Evolutionary conservation across 2,113 vertebrate genomes (phyloP).

Genomic region (Sturnira hondurensis): DNA sequence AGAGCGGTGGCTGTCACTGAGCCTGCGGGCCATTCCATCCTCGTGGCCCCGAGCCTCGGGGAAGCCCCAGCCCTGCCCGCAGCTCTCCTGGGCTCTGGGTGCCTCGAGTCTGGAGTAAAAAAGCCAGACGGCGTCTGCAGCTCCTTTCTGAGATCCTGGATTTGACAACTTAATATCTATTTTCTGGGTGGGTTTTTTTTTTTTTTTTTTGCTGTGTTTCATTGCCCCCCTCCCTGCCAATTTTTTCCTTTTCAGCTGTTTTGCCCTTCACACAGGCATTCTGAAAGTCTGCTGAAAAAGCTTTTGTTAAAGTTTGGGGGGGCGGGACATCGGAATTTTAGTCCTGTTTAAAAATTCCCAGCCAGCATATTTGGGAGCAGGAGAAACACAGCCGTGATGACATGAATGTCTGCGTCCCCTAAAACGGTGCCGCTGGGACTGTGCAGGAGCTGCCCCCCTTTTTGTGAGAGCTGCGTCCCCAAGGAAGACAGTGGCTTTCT

Average conservation of each 20-base stretch:
- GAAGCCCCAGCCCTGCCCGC: not conserved
- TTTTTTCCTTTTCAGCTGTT: constrained; percentile 1
- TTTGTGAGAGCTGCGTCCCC: constrained; percentile 46
- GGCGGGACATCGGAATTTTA: not conserved
- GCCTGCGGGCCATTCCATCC: not conserved
- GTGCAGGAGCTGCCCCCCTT: not conserved
- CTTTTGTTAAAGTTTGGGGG: not conserved
- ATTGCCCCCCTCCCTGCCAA: accelerated
- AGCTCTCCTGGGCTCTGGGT: not conserved
- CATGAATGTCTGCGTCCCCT: not conserved
- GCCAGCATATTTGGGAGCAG: not conserved
- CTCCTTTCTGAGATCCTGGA: not conserved
- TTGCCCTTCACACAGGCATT: not conserved
- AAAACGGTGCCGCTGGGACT: not conserved
- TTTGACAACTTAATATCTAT: constrained; percentile 60
- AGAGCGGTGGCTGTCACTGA: not conserved
- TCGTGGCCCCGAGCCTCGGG: accelerated
- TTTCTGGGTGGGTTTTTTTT: constrained; percentile 27
- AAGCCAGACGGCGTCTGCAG: not conserved
- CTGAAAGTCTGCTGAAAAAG: not conserved
- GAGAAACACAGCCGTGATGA: not conserved
- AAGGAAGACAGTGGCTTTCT: constrained; percentile 51
- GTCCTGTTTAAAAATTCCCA: not conserved
- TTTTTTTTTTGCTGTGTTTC: constrained; percentile 2
- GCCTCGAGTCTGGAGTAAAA: not conserved